Conservation (phyloP, 2,797 vertebrate genomes). For the Chromis chromis region DNA sequence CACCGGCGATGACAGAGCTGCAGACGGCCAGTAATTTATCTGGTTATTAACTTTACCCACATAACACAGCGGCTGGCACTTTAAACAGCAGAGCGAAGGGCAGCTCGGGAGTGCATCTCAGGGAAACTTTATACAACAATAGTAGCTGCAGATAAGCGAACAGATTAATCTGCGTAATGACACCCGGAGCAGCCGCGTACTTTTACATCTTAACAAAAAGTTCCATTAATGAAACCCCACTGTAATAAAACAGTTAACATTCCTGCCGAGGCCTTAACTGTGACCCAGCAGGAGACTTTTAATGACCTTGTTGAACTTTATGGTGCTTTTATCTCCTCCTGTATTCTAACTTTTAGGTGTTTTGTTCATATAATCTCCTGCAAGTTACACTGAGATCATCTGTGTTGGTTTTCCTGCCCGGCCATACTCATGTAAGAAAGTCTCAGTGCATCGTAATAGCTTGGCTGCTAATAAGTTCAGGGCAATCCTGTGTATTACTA, state of each 20-base stretch:
- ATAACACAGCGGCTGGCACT: constrained; percentile 28
- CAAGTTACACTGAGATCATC: not conserved
- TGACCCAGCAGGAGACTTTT: not conserved
- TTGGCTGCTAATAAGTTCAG: constrained; percentile 44
- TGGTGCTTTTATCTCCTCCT: constrained; percentile 19
- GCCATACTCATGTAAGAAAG: constrained; percentile 3
- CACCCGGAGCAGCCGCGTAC: constrained; percentile 18
- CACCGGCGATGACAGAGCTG: constrained; percentile 40
- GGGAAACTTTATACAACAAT: constrained; percentile 47
- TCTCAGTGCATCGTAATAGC: not conserved
- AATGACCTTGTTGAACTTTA: constrained; percentile 13
- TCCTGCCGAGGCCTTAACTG: constrained; percentile 14
- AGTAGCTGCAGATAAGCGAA: constrained; percentile 59
- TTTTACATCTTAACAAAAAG: constrained; percentile 30
- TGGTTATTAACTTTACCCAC: constrained; percentile 60
- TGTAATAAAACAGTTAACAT: constrained; percentile 48
- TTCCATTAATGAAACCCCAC: constrained; percentile 17
- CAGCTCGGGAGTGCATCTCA: constrained; percentile 53
- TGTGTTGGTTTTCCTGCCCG: not conserved
- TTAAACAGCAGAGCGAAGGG: constrained; percentile 64
- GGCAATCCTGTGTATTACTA: constrained; percentile 70
- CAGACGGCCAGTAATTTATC: constrained; percentile 55
- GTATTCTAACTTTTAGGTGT: constrained; percentile 6
- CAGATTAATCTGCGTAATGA: constrained; percentile 51
- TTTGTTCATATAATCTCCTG: not conserved